Evolutionary conservation across 1,140 invertebrate species (phyloP), one percentile per base, ranked within the genome.

Genomic region (Drosophila jambulina): DNA sequence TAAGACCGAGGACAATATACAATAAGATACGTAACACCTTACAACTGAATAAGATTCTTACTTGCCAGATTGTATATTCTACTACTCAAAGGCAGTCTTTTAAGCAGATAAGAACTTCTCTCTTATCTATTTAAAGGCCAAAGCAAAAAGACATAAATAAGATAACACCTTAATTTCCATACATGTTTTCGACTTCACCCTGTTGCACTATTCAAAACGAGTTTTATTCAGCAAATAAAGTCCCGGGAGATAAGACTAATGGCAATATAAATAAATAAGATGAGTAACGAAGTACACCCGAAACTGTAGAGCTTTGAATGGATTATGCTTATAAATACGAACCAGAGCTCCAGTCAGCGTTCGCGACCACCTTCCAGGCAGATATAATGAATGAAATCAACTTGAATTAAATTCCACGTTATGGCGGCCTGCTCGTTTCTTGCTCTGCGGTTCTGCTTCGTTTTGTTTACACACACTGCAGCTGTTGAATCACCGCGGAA

Each of bases 391-490:
- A 74, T 74, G 70, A 72, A 74, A 60, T 51, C 70, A 15, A 23
- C 45, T 72, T 49, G 53, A 72, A 42, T 72, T 43, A 72, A 51
- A 49, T 68, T 40, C 43, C 27, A 32, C 62, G 43, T 25, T 68
- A 36, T 42, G 59, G 27, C 45, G 36, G 57, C 23, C 29, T 48
- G 64, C 53, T 38, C 32, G 61, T 67, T 38, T 46, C 49, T 38
- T 17, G 43, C 46, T 32, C 61, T 21, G 13, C 27, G 56, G 65
- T 72, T 46, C 74, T 63, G 71, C 62, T 75, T 75, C 34, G 65
- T 60, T 46, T 75, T 75, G 71, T 75, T 75, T 75, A 63, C 71
- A 75, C 58, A 38, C 48, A 34, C 40, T 45, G 70, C 71, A 75
- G 58, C 71, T 54, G 71, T 54, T 78, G 75, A 76, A 67, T 65